phyloP scores from a whole-genome alignment of 1,140 invertebrate genomes.

The Zophobas morio region DNA sequence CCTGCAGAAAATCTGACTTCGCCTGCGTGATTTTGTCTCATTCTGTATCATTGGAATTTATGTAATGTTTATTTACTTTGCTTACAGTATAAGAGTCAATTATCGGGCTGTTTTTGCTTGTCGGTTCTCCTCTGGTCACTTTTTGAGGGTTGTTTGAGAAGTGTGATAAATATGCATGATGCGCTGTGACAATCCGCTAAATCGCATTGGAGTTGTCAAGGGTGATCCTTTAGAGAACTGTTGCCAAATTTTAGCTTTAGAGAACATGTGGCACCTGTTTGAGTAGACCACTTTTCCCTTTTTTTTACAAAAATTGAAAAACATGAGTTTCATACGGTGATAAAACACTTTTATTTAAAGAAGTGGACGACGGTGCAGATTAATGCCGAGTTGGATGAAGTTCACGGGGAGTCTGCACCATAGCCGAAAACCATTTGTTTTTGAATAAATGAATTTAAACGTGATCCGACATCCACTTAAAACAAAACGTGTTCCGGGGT shows the following conservation, averaged over 20 bases:
- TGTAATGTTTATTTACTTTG: no score
- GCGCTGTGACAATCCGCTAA: background rate
- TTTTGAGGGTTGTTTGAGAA: background rate
- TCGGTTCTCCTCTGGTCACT: no score
- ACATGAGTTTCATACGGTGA: background rate
- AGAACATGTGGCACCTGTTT: background rate
- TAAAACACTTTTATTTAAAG: background rate
- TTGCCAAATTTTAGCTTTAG: background rate
- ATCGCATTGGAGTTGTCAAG: no score
- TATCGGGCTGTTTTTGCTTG: no score
- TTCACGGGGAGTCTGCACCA: background rate
- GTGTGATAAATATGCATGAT: background rate
- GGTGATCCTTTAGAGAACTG: background rate
- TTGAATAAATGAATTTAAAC: background rate
- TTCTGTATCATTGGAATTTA: no score
- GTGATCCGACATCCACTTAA: background rate
- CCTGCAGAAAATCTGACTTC: no score
- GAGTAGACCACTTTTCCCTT: background rate
- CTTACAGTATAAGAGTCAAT: no score
- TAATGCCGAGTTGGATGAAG: background rate
- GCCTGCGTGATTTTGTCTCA: no score
- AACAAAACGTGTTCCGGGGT: background rate
- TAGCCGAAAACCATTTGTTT: background rate
- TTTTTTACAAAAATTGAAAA: background rate
- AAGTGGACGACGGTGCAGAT: background rate